Evolutionary conservation across 2,113 vertebrate species (phyloP), one percentile per base, ranked within the genome.

Genomic region (Erinaceus europaeus): DNA sequence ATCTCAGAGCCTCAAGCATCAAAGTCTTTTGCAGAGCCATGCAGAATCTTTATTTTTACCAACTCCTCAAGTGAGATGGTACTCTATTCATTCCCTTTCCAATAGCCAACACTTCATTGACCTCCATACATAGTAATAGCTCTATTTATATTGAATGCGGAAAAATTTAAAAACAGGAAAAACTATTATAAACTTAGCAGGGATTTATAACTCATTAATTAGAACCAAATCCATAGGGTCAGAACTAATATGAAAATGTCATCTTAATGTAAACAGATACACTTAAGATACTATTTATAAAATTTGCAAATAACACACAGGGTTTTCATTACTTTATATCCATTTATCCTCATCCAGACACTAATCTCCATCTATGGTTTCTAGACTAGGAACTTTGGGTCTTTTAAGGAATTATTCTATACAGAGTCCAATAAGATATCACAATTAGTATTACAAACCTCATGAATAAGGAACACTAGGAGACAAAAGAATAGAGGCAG

Each of bases 161-260:
- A 88, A 90, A 76, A 34, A 40, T 14, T 29, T 42, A 48, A 80
- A 67, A 61, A 53, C 53, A 71, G 65, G 82, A 89, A 71, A 88
- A 46, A 62, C 13, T 32, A 61, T 46, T 40, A 27, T 14, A 25
- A 84, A 25, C 59, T 86, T 65, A 69, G 59, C 65, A 92, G 40
- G 73, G 55, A 73, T 83, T 73, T 81, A 20, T 65, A 64, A 23
- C 81, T 72, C 65, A 82, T 75, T 64, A 40, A 64, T 42, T 71
- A 76, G 42, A 84, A 80, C 5, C 10, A 90, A 90, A 82, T 38
- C 44, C 29, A 32, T 9, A 76, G 23, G 67, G 57, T 48, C 59
- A 65, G 64, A 90, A 64, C 17, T 46, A n/a, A 55, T 29, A 68
- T 15, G 18, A 27, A 25, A 18, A 21, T 46, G 21, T 82, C 27